Percentiles rank a stretch among this genome's conserved stretches.
These are phyloP conservation scores for Catagonus wagneri DNA, from an alignment of 2,113 vertebrate genomes.

Conservation along the genomic window DNA sequence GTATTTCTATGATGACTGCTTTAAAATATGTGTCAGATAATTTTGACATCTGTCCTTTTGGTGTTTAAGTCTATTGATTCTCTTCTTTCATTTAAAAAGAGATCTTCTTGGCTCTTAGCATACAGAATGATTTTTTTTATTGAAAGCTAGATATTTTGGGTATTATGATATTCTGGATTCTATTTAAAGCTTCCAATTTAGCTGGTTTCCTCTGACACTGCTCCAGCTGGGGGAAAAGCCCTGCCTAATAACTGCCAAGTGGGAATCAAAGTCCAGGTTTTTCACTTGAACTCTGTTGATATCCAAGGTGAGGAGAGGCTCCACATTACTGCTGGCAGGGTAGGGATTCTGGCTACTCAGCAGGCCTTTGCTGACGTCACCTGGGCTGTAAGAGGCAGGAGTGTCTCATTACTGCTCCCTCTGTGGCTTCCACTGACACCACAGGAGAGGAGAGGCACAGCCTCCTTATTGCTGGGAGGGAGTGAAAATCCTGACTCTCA, in stretches of 20 bases:
- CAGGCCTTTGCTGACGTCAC: neutral
- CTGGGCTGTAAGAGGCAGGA: neutral
- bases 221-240: neutral
- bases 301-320: neutral
- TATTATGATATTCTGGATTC: neutral
- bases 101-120: neutral
- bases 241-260: neutral
- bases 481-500: neutral
- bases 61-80: neutral
- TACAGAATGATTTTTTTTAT: neutral
- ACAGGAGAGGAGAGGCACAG: neutral
- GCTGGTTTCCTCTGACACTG: neutral
- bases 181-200: constrained; percentile 42
- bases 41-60: neutral
- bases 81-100: constrained; percentile 38
- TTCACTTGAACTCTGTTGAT: neutral
- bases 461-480: neutral
- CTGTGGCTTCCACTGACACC: neutral
- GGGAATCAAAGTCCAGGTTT: neutral
- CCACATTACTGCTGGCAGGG: neutral
- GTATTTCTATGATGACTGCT: constrained; percentile 17
- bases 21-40: constrained; percentile 57
- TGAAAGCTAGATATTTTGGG: neutral
- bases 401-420: neutral
- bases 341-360: neutral